Conservation (phyloP, 1,140 invertebrate genomes). For the Zaprionus vittiger region DNA sequence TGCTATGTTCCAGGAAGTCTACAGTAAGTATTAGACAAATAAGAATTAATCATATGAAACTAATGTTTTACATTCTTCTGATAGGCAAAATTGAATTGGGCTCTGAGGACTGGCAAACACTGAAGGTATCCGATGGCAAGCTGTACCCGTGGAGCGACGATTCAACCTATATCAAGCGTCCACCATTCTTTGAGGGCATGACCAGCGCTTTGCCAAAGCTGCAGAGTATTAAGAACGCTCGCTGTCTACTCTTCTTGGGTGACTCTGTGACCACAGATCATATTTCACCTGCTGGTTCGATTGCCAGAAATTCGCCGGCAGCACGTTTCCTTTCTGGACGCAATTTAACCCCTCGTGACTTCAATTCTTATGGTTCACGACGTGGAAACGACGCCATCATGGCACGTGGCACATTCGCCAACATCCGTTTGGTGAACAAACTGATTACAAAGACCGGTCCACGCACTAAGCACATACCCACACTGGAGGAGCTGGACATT, state of each 20-base stretch:
- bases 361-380: constrained; percentile 98
- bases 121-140: constrained; percentile 91
- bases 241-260: constrained; percentile 94
- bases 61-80: constrained; percentile 6
- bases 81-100: constrained; percentile 92
- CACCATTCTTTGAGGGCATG: constrained; percentile 98
- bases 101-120: constrained; percentile 93
- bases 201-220: constrained; percentile 87
- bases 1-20: constrained; percentile 98
- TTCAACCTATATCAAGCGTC: constrained; percentile 98
- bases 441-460: constrained; percentile 93
- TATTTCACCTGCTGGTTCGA: constrained; percentile 98
- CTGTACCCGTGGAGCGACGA: constrained; percentile 96
- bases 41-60: background rate
- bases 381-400: constrained; percentile 98
- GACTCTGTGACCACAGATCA: constrained; percentile 99
- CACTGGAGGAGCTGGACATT: constrained; percentile 95
- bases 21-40: constrained; percentile 59
- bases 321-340: constrained; percentile 92
- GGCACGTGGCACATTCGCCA: constrained; percentile 98
- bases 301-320: constrained; percentile 96
- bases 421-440: constrained; percentile 98
- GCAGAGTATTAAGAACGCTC: constrained; percentile 88
- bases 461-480: constrained; percentile 94
- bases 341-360: constrained; percentile 95